Evolutionary conservation across 2,888 invertebrate genomes (phyloP).

Genomic region (Trissonchulus latispiculum): DNA sequence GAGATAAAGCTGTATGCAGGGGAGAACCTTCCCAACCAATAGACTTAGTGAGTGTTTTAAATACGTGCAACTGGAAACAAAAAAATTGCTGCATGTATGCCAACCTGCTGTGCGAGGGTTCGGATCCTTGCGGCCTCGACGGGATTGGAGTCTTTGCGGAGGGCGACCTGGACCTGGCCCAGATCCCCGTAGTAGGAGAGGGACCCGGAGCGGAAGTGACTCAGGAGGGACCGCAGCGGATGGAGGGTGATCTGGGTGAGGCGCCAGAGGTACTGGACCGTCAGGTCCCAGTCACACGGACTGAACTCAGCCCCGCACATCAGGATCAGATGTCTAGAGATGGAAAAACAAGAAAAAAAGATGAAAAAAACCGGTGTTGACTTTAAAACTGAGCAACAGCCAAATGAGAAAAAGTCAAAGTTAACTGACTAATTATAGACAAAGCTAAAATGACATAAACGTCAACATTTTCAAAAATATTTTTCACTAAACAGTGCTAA

Average conservation of each 20-base stretch:
- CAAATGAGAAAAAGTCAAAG: too few relatives aligned
- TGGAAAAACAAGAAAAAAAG: slow-evolving; percentile 35
- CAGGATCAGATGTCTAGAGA: slow-evolving; percentile 53
- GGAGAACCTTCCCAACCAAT: too few relatives aligned
- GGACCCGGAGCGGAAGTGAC: slow-evolving; percentile 78
- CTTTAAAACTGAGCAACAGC: too few relatives aligned
- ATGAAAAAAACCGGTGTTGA: too few relatives aligned
- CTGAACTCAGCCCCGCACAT: slow-evolving; percentile 65
- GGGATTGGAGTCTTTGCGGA: slow-evolving; percentile 70
- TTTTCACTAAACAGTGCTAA: too few relatives aligned
- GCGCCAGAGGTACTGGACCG: slow-evolving; percentile 56
- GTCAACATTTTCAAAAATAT: too few relatives aligned
- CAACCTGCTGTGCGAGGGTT: slow-evolving; percentile 69
- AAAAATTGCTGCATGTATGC: slow-evolving; percentile 22
- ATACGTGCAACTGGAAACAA: background rate
- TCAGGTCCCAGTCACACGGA: slow-evolving; percentile 71
- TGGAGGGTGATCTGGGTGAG: slow-evolving; percentile 70
- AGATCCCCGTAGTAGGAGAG: slow-evolving; percentile 75
- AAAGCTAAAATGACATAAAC: too few relatives aligned
- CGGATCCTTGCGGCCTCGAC: slow-evolving; percentile 72
- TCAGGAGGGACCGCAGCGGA: slow-evolving; percentile 72
- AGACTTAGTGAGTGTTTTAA: background rate
- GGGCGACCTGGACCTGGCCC: slow-evolving; percentile 76
- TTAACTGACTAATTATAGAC: too few relatives aligned
- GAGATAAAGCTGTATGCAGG: too few relatives aligned